A percentile compares a stretch with the other conserved stretches of the same genome.
These are phyloP conservation scores for Anthoscopus minutus DNA, from an alignment of 2,113 vertebrate species.

Conservation along the genomic window DNA sequence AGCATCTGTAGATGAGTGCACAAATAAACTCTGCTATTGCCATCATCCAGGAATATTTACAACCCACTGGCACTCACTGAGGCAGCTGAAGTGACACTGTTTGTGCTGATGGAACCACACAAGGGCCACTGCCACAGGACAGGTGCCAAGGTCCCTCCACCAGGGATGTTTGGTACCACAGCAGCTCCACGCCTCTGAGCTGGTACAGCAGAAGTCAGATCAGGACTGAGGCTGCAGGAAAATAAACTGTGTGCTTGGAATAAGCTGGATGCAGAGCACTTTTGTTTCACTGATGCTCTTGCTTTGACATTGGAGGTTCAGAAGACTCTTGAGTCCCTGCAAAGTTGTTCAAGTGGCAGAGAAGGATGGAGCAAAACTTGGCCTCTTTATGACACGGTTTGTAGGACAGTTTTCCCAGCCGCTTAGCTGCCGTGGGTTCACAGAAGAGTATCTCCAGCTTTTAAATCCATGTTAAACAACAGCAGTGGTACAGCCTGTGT, in stretches of 20 bases:
- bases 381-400: not conserved
- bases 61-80: not conserved
- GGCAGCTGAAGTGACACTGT: not conserved
- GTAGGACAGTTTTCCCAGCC: not conserved
- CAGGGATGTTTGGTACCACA: not conserved
- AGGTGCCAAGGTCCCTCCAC: not conserved
- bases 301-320: not conserved
- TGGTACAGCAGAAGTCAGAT: not conserved
- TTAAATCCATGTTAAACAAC: not conserved
- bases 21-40: not conserved
- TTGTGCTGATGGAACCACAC: not conserved
- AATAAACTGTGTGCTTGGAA: fast-evolving
- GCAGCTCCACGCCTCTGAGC: fast-evolving
- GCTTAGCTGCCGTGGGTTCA: not conserved
- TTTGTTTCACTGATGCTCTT: not conserved
- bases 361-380: not conserved
- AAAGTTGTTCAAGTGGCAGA: not conserved
- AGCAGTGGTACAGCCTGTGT: not conserved
- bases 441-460: not conserved
- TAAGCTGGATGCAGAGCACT: not conserved
- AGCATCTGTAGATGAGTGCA: not conserved
- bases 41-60: not conserved
- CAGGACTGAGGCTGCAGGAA: not conserved
- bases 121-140: not conserved
- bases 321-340: not conserved